phyloP scores from a whole-genome alignment of 2,113 vertebrate genomes.

The Castor canadensis region DNA sequence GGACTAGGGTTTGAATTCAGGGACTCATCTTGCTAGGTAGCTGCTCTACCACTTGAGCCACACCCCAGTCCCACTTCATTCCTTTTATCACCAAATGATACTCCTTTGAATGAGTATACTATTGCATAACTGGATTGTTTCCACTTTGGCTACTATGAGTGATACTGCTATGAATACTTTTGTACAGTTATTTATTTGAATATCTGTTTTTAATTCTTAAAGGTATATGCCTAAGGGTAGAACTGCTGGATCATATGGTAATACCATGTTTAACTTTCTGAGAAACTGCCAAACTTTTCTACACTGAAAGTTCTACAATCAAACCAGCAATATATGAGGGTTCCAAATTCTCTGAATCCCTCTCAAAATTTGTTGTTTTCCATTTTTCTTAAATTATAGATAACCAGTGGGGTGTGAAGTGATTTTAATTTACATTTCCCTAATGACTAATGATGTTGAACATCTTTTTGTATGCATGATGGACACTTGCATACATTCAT shows the following conservation, averaged over 20 bases:
- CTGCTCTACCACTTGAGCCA: too few species aligned
- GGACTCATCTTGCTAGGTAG: too few species aligned
- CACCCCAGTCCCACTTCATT: too few species aligned
- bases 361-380: background rate
- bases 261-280: background rate
- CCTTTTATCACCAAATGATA: background rate
- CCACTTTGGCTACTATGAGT: background rate
- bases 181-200: background rate
- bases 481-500: background rate
- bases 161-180: background rate
- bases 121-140: background rate
- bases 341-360: background rate
- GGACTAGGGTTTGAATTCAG: too few species aligned
- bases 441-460: background rate
- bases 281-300: background rate
- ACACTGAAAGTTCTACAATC: background rate
- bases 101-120: background rate
- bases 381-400: conserved; percentile 2
- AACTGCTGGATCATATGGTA: background rate
- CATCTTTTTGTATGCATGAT: background rate
- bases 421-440: background rate
- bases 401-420: background rate
- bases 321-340: background rate
- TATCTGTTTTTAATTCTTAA: background rate
- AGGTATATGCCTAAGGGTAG: background rate